These are phyloP conservation scores for Denticeps clupeoides DNA, from an alignment of 2,797 vertebrate species.

Conservation along the genomic window DNA sequence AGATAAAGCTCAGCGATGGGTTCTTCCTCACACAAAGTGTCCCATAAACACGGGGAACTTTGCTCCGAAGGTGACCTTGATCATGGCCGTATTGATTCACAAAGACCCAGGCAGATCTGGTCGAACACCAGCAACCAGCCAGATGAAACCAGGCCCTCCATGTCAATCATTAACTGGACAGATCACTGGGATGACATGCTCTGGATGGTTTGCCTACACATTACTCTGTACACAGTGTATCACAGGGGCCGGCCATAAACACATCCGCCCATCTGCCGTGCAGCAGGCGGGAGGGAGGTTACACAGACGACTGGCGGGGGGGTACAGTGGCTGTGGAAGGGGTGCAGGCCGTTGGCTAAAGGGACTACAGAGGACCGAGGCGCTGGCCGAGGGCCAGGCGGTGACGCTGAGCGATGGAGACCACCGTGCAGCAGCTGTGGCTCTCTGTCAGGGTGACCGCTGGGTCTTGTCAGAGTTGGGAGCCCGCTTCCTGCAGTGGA, in stretches of 20 bases:
- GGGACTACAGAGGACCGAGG: not conserved
- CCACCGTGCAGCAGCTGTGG: conserved; percentile 50
- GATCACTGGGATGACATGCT: too few relatives aligned
- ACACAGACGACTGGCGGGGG: not conserved
- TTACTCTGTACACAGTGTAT: too few relatives aligned
- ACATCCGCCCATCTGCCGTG: too few relatives aligned
- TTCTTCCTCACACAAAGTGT: not conserved
- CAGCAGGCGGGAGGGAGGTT: not conserved
- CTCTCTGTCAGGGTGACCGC: conserved; percentile 35
- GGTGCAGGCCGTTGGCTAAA: not conserved
- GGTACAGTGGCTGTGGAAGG: not conserved
- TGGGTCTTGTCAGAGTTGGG: conserved; percentile 26
- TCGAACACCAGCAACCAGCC: too few relatives aligned
- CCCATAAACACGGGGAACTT: not conserved
- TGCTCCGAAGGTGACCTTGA: too few relatives aligned
- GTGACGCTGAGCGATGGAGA: conserved; percentile 17
- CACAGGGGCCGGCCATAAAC: too few relatives aligned
- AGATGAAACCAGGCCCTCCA: too few relatives aligned
- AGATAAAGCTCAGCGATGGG: not conserved
- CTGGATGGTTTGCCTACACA: too few relatives aligned
- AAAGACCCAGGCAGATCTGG: too few relatives aligned
- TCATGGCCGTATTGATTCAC: too few relatives aligned
- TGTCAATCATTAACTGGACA: too few relatives aligned
- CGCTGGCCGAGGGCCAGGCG: not conserved
- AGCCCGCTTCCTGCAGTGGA: conserved; percentile 39